Evolutionary conservation across 2,113 vertebrate species (phyloP).

Genomic region (Colaptes auratus): DNA sequence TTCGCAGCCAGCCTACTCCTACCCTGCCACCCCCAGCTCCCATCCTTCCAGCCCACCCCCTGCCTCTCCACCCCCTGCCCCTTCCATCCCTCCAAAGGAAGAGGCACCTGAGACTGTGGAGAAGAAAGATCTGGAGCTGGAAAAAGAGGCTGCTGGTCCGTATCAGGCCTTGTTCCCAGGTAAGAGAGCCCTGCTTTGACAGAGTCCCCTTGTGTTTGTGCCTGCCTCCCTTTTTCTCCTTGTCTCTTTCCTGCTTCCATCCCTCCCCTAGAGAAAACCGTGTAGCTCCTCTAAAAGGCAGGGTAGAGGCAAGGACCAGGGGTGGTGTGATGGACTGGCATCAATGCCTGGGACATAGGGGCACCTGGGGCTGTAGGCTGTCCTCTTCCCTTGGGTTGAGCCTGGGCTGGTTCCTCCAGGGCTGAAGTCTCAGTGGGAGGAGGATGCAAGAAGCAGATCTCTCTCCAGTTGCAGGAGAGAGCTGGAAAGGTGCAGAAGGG

Average conservation of each 20-base stretch:
- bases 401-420: slow-evolving; percentile 18
- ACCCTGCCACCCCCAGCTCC: slow-evolving; percentile 83
- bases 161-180: slow-evolving; percentile 87
- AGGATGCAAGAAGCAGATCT: background rate
- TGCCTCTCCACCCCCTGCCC: slow-evolving; percentile 76
- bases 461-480: background rate
- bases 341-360: rapidly evolving
- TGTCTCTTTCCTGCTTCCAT: slow-evolving; percentile 38
- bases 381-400: background rate
- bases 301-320: background rate
- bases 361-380: background rate
- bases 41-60: slow-evolving; percentile 79
- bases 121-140: slow-evolving; percentile 81
- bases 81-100: slow-evolving; percentile 85
- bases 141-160: slow-evolving; percentile 78
- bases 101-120: slow-evolving; percentile 81
- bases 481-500: background rate
- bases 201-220: slow-evolving; percentile 16
- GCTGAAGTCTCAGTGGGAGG: background rate
- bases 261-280: slow-evolving; percentile 22
- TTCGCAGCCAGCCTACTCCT: slow-evolving; percentile 83
- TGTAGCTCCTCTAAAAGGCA: background rate
- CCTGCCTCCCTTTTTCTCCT: slow-evolving; percentile 53
- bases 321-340: background rate
- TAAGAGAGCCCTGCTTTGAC: slow-evolving; percentile 70